A percentile compares a stretch with the other conserved stretches of the same genome.
phyloP scores from a whole-genome alignment of 2,888 invertebrate species.

The Tineola bisselliella region DNA sequence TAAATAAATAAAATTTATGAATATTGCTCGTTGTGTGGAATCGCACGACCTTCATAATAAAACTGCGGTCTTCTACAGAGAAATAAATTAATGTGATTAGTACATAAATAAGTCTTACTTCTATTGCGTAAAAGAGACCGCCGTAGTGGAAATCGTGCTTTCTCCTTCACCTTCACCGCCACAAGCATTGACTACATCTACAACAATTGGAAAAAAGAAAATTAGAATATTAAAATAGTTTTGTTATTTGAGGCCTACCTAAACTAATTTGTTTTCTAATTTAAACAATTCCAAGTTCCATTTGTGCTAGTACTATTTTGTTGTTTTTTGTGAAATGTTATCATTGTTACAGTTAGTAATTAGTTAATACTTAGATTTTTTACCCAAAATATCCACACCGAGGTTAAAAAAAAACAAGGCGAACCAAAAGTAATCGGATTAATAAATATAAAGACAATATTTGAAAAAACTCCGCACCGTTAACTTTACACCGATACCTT shows the following conservation, averaged over 20 bases:
- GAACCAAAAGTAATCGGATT: background rate
- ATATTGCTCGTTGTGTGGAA: no score
- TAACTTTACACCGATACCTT: background rate
- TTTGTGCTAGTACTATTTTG: no score
- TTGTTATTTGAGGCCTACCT: background rate
- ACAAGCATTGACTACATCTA: constrained; percentile 90
- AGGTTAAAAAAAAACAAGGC: background rate
- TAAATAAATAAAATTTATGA: background rate
- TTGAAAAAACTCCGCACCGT: background rate
- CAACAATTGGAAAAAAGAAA: constrained; percentile 66
- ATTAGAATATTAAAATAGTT: constrained; percentile 15
- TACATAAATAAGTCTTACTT: constrained; percentile 42
- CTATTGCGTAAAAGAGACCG: constrained; percentile 66
- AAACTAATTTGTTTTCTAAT: background rate
- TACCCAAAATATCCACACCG: background rate
- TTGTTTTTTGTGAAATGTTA: background rate
- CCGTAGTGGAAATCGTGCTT: constrained; percentile 66
- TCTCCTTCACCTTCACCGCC: constrained; percentile 82
- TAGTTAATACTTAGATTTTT: background rate
- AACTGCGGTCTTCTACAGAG: background rate
- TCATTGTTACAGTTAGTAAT: background rate
- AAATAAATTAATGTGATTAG: constrained; percentile 14
- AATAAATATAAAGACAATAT: background rate
- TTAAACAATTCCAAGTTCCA: background rate
- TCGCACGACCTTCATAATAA: background rate